Percentiles rank a stretch among this genome's conserved stretches.
Evolutionary conservation across 2,888 invertebrate genomes (phyloP).

Genomic region (Carcina quercana): DNA sequence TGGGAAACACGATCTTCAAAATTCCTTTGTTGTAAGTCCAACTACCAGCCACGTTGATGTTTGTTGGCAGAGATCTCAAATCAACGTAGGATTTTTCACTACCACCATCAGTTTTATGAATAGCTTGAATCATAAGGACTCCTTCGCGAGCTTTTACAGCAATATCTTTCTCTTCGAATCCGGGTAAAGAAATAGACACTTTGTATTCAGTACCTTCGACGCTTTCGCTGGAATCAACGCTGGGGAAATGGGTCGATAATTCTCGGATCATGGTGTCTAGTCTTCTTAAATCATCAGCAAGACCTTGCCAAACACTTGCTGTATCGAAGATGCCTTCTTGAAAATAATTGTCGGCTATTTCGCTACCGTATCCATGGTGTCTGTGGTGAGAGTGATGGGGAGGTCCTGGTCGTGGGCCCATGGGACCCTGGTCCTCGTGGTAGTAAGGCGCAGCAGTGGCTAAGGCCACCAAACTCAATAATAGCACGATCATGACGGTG

Average conservation of each 20-base stretch:
- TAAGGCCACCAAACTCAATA: slow-evolving; percentile 33
- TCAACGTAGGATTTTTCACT: slow-evolving; percentile 34
- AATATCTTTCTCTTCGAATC: slow-evolving; percentile 49
- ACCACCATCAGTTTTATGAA: slow-evolving; percentile 23
- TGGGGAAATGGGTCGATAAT: slow-evolving; percentile 36
- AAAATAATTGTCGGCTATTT: slow-evolving; percentile 17
- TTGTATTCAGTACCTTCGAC: slow-evolving; percentile 42
- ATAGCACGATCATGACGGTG: slow-evolving; percentile 29
- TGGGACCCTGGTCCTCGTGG: slow-evolving; percentile 5
- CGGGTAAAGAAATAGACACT: slow-evolving; percentile 35
- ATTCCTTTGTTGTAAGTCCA: slow-evolving; percentile 41
- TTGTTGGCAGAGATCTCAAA: slow-evolving; percentile 35
- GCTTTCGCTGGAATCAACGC: slow-evolving; percentile 22
- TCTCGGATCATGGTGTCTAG: slow-evolving; percentile 37
- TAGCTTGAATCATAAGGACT: slow-evolving; percentile 50
- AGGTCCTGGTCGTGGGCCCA: no score
- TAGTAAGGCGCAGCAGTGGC: slow-evolving; percentile 41
- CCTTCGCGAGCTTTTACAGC: slow-evolving; percentile 51
- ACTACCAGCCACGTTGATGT: slow-evolving; percentile 38
- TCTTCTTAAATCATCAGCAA: slow-evolving; percentile 34
- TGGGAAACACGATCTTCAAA: slow-evolving; percentile 42
- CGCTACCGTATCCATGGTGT: slow-evolving; percentile 6
- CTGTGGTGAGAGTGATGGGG: slow-evolving; percentile 7
- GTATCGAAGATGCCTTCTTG: slow-evolving; percentile 42
- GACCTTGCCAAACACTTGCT: slow-evolving; percentile 38